Conservation (phyloP, 1,140 invertebrate genomes). For the Temnothorax longispinosus region DNA sequence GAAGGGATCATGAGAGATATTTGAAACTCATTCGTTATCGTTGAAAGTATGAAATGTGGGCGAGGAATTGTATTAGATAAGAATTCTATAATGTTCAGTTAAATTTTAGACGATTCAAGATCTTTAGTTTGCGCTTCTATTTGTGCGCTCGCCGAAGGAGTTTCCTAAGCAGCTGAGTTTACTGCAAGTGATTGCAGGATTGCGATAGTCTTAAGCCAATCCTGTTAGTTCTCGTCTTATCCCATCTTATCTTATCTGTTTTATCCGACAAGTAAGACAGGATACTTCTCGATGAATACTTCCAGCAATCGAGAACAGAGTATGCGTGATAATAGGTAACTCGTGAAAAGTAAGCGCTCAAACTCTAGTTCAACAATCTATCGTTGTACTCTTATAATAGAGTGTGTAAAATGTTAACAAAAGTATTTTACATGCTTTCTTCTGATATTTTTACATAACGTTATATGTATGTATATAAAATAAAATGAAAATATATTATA, state of each 20-base stretch:
- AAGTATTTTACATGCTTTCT: neutral
- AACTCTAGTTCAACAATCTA: neutral
- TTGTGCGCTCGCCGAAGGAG: conserved; percentile 4
- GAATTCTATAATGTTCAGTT: neutral
- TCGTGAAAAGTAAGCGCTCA: neutral
- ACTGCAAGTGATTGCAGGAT: conserved; percentile 54
- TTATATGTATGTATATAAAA: neutral
- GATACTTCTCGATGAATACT: conserved; percentile 31
- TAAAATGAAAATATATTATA: too few relatives aligned
- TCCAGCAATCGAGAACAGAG: neutral
- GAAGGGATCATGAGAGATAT: neutral
- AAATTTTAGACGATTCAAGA: neutral
- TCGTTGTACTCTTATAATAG: neutral
- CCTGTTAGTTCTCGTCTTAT: conserved; percentile 53
- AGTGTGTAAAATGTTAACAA: neutral
- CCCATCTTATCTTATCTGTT: conserved; percentile 56
- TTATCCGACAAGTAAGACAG: conserved; percentile 38
- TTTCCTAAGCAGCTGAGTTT: conserved; percentile 39
- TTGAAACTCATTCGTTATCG: neutral
- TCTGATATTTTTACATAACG: neutral
- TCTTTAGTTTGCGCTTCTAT: neutral
- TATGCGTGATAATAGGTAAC: neutral
- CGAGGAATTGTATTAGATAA: neutral
- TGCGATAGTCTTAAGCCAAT: conserved; percentile 58
- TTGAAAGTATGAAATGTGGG: neutral